A percentile compares a stretch with the other conserved stretches of the same genome.
These are phyloP conservation scores for Cetoscarus ocellatus DNA, from an alignment of 2,797 vertebrate species.

Conservation along the genomic window DNA sequence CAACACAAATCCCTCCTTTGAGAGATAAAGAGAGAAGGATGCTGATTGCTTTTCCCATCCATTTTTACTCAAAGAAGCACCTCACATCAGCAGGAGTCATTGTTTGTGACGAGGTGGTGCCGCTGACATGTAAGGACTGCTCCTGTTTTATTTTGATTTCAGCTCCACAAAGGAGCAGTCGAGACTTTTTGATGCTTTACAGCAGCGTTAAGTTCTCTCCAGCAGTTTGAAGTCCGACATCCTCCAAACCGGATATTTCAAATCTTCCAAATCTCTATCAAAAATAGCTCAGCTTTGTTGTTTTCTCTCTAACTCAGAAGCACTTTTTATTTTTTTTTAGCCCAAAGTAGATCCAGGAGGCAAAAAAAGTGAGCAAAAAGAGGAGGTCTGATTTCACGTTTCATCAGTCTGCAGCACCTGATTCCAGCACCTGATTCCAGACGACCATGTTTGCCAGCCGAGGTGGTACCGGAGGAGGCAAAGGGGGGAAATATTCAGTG, in stretches of 20 bases:
- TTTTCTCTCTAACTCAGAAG: constrained; percentile 51
- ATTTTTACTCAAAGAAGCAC: constrained; percentile 70
- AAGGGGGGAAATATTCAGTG: constrained; percentile 85
- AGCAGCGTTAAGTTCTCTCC: constrained; percentile 57
- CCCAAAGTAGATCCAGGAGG: constrained; percentile 51
- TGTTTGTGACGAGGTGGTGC: constrained; percentile 48
- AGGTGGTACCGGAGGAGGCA: constrained; percentile 75
- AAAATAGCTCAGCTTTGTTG: constrained; percentile 73
- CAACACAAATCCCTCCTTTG: constrained; percentile 82
- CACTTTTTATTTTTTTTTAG: constrained; percentile 17
- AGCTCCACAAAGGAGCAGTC: constrained; percentile 64
- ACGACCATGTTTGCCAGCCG: constrained; percentile 84
- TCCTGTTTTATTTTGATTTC: constrained; percentile 73
- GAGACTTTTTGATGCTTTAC: constrained; percentile 58
- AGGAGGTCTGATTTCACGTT: constrained; percentile 13
- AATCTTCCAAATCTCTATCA: constrained; percentile 63
- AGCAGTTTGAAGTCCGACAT: constrained; percentile 67
- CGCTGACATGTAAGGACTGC: constrained; percentile 56
- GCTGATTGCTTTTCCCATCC: constrained; percentile 71
- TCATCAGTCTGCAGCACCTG: constrained; percentile 40
- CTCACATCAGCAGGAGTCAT: constrained; percentile 67
- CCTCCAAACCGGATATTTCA: constrained; percentile 60
- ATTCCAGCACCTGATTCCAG: constrained; percentile 27
- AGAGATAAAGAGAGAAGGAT: constrained; percentile 77
- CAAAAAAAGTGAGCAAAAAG: constrained; percentile 33